Base-by-base conservation (phyloP, 2,797 vertebrate species). In the Aphelocoma californica region DNA sequence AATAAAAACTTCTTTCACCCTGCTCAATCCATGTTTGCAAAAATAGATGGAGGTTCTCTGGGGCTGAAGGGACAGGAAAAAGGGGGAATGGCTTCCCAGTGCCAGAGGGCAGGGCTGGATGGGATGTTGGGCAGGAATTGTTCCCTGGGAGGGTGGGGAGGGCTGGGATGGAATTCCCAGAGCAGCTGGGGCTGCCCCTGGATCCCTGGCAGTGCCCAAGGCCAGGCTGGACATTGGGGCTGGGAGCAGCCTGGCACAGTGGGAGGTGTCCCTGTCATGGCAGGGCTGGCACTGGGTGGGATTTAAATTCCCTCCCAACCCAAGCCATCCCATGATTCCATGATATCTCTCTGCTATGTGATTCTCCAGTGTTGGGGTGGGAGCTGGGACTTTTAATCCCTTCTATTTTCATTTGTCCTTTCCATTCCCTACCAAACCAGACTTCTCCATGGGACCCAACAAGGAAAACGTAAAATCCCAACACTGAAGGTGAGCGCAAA, bases 381-480 rank as follows among this genome's bases (percentile, higher is more conserved):
- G 16, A 86, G 40, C 40, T 5, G 8, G 38, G 65, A 75, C 4
- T 70, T 86, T 61, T 26, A 56, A 31, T 56, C 12, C 32, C 29
- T 69, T 62, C 44, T 45, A 44, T 50, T 24, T 81, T 81, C 56
- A 12, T 26, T 75, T 44, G 26, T 80, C n/a, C 66, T 93, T 72
- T 79, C 42, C 71, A n/a, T 82, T 80, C 48, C 51, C 26, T 69
- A 51, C 48, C 18, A 77, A 75, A 61, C 48, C 53, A 34, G 57
- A n/a, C 25, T 85, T 69, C 72, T 31, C 62, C 2, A 2, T 1
- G 9, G 79, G 78, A 73, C 31, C 81, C 87, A 70, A 40, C 6
- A 3, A 90, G 85, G 81, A 92, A 95, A 94, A 78, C 14, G 31
- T 77, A 64, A 93, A 95, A 93, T 94, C 82, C 44, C 73, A 61